A percentile compares a stretch with the other conserved stretches of the same genome.
Conservation (phyloP, 2,888 invertebrate species). For the Psylliodes chrysocephalus region DNA sequence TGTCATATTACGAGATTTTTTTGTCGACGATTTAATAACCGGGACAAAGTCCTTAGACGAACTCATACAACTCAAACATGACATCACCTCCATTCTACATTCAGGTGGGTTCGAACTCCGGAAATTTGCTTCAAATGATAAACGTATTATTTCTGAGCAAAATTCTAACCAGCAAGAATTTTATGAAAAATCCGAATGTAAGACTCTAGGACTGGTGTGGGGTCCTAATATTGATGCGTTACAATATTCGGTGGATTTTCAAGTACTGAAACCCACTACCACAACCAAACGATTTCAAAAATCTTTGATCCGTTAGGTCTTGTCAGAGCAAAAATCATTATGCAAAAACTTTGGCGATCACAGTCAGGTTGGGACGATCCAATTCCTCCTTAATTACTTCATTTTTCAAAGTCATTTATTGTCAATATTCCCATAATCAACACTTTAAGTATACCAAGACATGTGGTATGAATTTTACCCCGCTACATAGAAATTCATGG, state of each 20-base stretch:
- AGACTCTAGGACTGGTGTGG: conserved; percentile 5
- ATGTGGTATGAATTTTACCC: background rate
- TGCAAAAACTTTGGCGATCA: background rate
- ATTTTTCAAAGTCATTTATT: background rate
- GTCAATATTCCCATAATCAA: background rate
- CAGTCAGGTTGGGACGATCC: background rate
- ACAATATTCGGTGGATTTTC: background rate
- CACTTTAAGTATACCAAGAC: background rate
- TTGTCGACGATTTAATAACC: background rate
- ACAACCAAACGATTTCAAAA: background rate
- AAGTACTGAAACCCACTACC: too few species aligned
- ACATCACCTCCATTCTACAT: background rate
- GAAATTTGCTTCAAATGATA: background rate
- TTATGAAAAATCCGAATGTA: background rate
- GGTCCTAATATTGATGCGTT: background rate
- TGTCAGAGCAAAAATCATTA: background rate
- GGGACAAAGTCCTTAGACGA: background rate
- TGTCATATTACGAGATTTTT: background rate
- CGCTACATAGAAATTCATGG: too few species aligned
- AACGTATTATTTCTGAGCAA: background rate
- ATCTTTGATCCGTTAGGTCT: too few species aligned
- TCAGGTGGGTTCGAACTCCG: background rate
- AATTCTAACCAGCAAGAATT: background rate
- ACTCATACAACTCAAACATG: background rate
- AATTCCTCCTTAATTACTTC: background rate